Evolutionary conservation across 2,797 vertebrate genomes (phyloP), one percentile per base, ranked within the genome.

Genomic region (Myioborus miniatus): DNA sequence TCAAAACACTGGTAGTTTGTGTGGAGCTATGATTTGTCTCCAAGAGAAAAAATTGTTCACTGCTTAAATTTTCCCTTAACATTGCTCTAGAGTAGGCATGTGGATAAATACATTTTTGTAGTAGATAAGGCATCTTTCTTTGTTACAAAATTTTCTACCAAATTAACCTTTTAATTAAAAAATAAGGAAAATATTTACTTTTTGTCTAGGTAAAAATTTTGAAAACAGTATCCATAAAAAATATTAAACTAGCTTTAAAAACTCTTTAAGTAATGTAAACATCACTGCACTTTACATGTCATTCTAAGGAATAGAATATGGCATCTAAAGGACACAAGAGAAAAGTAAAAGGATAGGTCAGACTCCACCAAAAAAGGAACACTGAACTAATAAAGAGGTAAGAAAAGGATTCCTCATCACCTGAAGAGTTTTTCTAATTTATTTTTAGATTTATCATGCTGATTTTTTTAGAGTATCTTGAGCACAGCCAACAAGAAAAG

Each of bases 351-450:
- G 17, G 18, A 34, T 5, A 2, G 11, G 15, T 36, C 18, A 80
- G 13, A 4, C 2, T 72, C 9, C 0, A 2, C 15, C 9, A 0
- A 1, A 26, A 29, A 83, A 56, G 6, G 4, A 74, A 4, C 4
- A 7, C 44, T 65, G n/a, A 26, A 46, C 18, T 56, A 53, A 29
- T n/a, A 17, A 55, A 17, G 5, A 80, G 10, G 8, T 15, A 69
- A 9, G 11, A 36, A 11, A 85, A 58, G 30, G 12, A 59, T 13
- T 43, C 13, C 39, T 68, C 7, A 49, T 50, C 3, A 1, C 36
- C 36, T 65, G 24, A 72, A 49, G 15, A 11, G 1, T 16, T 77
- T 87, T 83, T 44, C 20, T 65, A 74, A 56, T 64, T 75, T 4
- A 36, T 67, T 71, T 69, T 36, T 47, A 46, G 30, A 43, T 4